phyloP scores from a whole-genome alignment of 37 sponge, comb jelly and placozoan genomes.

The Corticium candelabrum region DNA sequence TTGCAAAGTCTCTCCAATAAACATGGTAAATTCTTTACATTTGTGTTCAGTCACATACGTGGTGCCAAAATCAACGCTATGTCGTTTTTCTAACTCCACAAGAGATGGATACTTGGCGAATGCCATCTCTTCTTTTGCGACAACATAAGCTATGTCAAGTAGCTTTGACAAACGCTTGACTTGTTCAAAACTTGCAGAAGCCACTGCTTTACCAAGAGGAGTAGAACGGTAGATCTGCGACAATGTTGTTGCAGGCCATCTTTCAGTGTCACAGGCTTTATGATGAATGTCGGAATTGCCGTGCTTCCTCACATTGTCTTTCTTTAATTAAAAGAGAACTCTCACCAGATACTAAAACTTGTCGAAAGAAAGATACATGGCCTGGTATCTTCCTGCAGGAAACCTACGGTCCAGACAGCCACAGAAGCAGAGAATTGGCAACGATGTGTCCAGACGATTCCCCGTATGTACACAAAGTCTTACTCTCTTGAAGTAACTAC shows the following conservation, averaged over 20 bases:
- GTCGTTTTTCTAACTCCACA: slow-evolving; percentile 9
- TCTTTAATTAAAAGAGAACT: slow-evolving; percentile 22
- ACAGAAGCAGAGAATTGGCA: no score
- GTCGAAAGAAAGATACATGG: no score
- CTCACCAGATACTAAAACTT: no score
- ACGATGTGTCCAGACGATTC: no score
- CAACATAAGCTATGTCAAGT: slow-evolving; percentile 11
- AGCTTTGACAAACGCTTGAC: slow-evolving; percentile 2
- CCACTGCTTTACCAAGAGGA: not conserved
- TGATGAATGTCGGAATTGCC: slow-evolving; percentile 11
- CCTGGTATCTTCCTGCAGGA: no score
- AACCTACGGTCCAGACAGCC: no score
- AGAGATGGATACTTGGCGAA: slow-evolving; percentile 1
- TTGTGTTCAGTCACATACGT: not conserved
- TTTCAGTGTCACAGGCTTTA: slow-evolving; percentile 1
- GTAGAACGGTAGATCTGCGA: not conserved
- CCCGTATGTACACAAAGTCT: no score
- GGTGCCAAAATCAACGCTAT: not conserved
- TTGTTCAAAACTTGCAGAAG: not conserved
- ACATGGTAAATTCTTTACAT: slow-evolving; percentile 13
- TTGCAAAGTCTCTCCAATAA: slow-evolving; percentile 21
- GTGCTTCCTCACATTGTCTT: slow-evolving; percentile 31
- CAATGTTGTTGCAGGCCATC: not conserved
- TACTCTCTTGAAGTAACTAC: no score
- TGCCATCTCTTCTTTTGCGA: slow-evolving; percentile 10